These are phyloP conservation scores for Ciconia boyciana DNA, from an alignment of 2,113 vertebrate species.

Conservation along the genomic window DNA sequence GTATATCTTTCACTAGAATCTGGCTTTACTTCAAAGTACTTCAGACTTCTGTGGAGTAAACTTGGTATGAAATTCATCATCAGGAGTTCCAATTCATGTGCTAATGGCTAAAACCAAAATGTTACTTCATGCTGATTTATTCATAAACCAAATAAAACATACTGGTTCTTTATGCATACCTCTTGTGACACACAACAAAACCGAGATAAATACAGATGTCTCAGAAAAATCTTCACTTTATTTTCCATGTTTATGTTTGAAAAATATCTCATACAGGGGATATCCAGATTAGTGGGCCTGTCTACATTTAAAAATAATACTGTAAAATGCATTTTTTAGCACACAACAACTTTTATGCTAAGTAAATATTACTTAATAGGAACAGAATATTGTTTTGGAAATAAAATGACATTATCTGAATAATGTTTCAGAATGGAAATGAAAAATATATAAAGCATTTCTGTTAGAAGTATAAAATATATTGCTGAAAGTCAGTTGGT, in stretches of 20 bases:
- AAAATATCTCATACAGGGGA: conserved; percentile 20
- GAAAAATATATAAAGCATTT: not conserved
- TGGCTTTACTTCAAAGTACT: not conserved
- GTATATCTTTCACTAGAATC: not conserved
- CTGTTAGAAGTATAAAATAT: not conserved
- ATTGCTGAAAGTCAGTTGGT: not conserved
- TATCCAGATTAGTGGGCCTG: not conserved
- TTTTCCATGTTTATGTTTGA: conserved; percentile 20
- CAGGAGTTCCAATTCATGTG: not conserved
- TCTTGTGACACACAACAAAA: not conserved
- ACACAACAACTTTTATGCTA: not conserved
- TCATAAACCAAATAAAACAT: not conserved
- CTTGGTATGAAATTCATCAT: not conserved
- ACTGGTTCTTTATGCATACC: rapidly evolving
- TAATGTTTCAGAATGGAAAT: not conserved
- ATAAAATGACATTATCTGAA: not conserved
- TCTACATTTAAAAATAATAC: conserved; percentile 17
- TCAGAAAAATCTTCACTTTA: conserved; percentile 57
- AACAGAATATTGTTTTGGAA: not conserved
- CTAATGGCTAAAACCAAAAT: not conserved
- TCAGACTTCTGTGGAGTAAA: not conserved
- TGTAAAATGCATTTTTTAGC: not conserved
- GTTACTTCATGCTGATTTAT: not conserved
- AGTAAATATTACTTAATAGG: not conserved
- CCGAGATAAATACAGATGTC: not conserved